A percentile compares a stretch with the other conserved stretches of the same genome.
These are phyloP conservation scores for Lucilia sericata DNA, from an alignment of 1,140 invertebrate species.

Conservation along the genomic window DNA sequence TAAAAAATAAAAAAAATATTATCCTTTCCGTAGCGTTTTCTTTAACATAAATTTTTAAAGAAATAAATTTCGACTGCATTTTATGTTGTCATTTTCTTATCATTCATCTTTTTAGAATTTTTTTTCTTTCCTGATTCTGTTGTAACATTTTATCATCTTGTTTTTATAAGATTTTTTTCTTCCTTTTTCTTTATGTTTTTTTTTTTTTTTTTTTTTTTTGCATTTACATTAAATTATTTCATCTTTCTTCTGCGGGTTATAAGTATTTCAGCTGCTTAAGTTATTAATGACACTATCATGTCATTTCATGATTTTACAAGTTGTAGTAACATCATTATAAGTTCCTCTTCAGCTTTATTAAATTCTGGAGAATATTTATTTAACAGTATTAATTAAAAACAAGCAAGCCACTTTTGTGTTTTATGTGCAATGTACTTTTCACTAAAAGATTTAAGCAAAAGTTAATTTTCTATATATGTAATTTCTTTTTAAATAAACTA, in stretches of 20 bases:
- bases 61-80: background rate
- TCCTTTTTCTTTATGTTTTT: background rate
- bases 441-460: background rate
- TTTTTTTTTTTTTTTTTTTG: too few species aligned
- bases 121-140: background rate
- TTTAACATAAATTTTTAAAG: too few species aligned
- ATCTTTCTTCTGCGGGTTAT: background rate
- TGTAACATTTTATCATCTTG: background rate
- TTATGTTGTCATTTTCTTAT: background rate
- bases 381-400: conserved; percentile 18
- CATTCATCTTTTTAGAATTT: background rate
- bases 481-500: background rate
- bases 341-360: conserved; percentile 25
- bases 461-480: background rate
- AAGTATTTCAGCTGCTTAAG: conserved; percentile 29
- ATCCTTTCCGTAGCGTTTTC: too few species aligned
- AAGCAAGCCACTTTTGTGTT: background rate
- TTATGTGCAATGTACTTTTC: background rate
- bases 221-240: background rate
- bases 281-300: conserved; percentile 27
- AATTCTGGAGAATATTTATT: conserved; percentile 16
- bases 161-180: background rate
- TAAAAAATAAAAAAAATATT: too few species aligned
- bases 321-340: conserved; percentile 22
- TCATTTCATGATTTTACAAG: conserved; percentile 16